Base-by-base conservation (phyloP, 2,888 invertebrate genomes). In the Calameuta pallipes region DNA sequence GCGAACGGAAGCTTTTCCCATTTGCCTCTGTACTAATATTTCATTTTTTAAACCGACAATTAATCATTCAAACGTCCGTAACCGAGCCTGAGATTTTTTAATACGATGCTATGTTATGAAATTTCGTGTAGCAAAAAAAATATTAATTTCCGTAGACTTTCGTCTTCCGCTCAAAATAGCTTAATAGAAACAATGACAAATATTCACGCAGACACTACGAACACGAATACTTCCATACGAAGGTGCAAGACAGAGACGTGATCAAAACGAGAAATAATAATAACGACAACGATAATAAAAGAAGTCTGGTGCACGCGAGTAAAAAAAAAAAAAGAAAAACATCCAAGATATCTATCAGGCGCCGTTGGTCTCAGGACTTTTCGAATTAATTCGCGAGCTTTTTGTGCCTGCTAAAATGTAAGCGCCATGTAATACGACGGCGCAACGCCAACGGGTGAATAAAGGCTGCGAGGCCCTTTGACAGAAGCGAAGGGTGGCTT, bases 401-500 rank as follows among this genome's bases (percentile, higher is more conserved):
- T 56, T 56, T 56, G 56, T 56, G 56, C 23, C 56, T 23, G 56
- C 56, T 23, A 56, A 56, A 56, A 56, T 56, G 56, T 56, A 56
- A 56, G 41, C 41, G 41, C 41, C 41, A 41, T 41, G 41, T 41
- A 41, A 41, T 41, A 41, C 41, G 41, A 41, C 41, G 41, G 41
- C 56, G 56, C 56, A 56, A 56, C 56, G 56, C 56, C 56, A 56
- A 23, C 56, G 56, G 15, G 31, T 30, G 71, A 71, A 71, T 30
- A 34, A 34, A 71, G 30, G 31, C 34, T n/a, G 4, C 71, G 30
- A 34, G 13, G 13, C 34, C 73, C 75, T 41, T 75, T 77, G 73
- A 78, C n/a, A 77, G 76, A 75, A 77, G 74, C 70, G 75, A 79
- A 79, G 75, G 76, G 77, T 73, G 81, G 82, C 82, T 84, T 85